A percentile compares a stretch with the other conserved stretches of the same genome.
These are phyloP conservation scores for Equus quagga DNA, from an alignment of 2,113 vertebrate species.

Conservation along the genomic window DNA sequence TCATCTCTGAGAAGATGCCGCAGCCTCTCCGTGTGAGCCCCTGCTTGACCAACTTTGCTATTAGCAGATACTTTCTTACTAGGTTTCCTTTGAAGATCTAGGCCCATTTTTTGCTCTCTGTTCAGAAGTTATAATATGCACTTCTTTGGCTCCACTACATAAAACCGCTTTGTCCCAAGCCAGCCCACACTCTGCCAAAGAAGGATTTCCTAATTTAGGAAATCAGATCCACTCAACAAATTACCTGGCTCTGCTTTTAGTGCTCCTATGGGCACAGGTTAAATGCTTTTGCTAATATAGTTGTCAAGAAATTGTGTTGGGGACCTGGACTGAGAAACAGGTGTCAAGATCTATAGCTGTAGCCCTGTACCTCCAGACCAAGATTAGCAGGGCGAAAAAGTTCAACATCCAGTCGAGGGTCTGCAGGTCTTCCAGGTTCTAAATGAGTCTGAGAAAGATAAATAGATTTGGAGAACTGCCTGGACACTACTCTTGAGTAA, in stretches of 20 bases:
- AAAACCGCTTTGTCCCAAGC: not conserved
- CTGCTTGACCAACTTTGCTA: not conserved
- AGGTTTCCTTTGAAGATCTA: not conserved
- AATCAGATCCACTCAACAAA: conserved; percentile 50
- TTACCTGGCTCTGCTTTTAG: not conserved
- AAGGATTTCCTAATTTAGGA: not conserved
- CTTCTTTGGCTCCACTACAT: not conserved
- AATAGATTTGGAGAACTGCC: conserved; percentile 40
- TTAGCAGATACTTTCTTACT: not conserved
- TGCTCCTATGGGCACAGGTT: not conserved
- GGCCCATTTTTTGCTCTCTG: not conserved
- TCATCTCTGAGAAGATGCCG: not conserved
- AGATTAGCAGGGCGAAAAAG: not conserved
- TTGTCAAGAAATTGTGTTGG: conserved; percentile 51
- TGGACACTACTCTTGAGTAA: conserved; percentile 34
- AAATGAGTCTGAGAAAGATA: conserved; percentile 14
- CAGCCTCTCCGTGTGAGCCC: not conserved
- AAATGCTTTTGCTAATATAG: conserved; percentile 29
- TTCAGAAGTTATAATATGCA: not conserved
- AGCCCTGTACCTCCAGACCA: not conserved
- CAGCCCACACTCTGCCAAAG: not conserved
- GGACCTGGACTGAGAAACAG: conserved; percentile 20
- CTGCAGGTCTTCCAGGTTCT: not conserved
- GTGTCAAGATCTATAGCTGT: not conserved
- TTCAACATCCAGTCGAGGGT: not conserved